phyloP scores from a whole-genome alignment of 2,113 vertebrate species.

The Halichoeres trimaculatus region DNA sequence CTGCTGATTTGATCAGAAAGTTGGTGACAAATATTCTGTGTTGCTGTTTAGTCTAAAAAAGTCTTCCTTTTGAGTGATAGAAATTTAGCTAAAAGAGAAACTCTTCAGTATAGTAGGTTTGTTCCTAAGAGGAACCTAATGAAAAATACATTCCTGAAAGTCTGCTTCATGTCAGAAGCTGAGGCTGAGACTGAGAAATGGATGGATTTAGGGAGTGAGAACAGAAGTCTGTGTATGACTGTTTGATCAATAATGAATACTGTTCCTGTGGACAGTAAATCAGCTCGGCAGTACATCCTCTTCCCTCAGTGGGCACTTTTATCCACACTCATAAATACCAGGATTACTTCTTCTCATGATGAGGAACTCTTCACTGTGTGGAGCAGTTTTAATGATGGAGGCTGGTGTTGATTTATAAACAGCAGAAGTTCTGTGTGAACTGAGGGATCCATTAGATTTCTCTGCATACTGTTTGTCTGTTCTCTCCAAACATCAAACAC shows the following conservation, averaged over 20 bases:
- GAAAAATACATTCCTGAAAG: background rate
- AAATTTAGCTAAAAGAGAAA: background rate
- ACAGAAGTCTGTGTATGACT: slow-evolving; percentile 1
- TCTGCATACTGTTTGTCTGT: background rate
- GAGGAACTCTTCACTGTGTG: slow-evolving; percentile 6
- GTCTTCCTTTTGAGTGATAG: background rate
- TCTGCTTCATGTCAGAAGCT: background rate
- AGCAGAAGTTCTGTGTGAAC: slow-evolving; percentile 15
- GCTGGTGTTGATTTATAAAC: slow-evolving; percentile 35
- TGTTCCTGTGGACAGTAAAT: slow-evolving; percentile 46
- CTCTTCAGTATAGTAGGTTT: background rate
- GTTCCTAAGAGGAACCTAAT: background rate
- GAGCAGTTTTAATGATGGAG: slow-evolving; percentile 45
- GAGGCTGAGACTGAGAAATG: background rate
- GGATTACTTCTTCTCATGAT: slow-evolving; percentile 41
- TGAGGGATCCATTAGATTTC: background rate
- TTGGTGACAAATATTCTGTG: too few relatives aligned
- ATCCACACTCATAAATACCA: slow-evolving; percentile 60
- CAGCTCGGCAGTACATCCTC: slow-evolving; percentile 43
- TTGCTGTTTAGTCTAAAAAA: background rate
- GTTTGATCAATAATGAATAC: slow-evolving; percentile 52
- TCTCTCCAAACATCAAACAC: background rate
- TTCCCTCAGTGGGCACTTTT: slow-evolving; percentile 38
- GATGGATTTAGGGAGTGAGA: background rate
- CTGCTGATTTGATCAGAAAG: too few relatives aligned